phyloP scores from a whole-genome alignment of 1,140 invertebrate species.

The Spodoptera frugiperda region DNA sequence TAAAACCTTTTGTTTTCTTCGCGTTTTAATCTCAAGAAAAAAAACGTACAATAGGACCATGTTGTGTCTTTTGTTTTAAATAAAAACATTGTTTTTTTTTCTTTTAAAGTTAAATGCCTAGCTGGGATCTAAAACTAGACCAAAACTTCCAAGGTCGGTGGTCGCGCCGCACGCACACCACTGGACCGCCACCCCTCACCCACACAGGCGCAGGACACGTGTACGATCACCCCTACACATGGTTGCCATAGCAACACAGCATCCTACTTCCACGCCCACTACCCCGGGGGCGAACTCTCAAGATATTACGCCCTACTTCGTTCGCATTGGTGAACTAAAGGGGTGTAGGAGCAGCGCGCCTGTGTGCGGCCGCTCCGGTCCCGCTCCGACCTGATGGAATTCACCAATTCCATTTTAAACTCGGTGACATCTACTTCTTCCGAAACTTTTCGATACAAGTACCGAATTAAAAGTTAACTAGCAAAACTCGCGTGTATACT shows the following conservation, averaged over 20 bases:
- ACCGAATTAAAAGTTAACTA: conserved; percentile 58
- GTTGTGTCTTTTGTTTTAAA: not conserved
- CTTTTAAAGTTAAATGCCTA: conserved; percentile 11
- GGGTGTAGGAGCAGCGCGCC: conserved; percentile 71
- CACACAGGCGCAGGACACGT: conserved; percentile 72
- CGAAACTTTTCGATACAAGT: conserved; percentile 42
- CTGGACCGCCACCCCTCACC: conserved; percentile 62
- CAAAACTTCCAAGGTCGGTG: conserved; percentile 81
- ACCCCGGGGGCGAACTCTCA: conserved; percentile 83
- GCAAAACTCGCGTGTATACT: conserved; percentile 60
- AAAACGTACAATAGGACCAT: conserved; percentile 6
- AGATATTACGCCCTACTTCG: conserved; percentile 85
- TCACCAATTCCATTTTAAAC: conserved; percentile 66
- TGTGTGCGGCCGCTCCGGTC: conserved; percentile 72
- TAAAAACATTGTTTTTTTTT: conserved; percentile 30
- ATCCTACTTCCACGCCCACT: conserved; percentile 84
- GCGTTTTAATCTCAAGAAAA: conserved; percentile 19
- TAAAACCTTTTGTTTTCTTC: conserved; percentile 14
- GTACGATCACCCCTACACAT: conserved; percentile 78
- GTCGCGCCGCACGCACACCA: conserved; percentile 64
- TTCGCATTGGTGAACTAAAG: conserved; percentile 83
- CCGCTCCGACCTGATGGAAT: conserved; percentile 69
- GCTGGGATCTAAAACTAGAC: conserved; percentile 71
- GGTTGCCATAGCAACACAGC: conserved; percentile 82
- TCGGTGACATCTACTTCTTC: conserved; percentile 33